Conservation (phyloP, 2,888 invertebrate species). For the Patella caerulea region DNA sequence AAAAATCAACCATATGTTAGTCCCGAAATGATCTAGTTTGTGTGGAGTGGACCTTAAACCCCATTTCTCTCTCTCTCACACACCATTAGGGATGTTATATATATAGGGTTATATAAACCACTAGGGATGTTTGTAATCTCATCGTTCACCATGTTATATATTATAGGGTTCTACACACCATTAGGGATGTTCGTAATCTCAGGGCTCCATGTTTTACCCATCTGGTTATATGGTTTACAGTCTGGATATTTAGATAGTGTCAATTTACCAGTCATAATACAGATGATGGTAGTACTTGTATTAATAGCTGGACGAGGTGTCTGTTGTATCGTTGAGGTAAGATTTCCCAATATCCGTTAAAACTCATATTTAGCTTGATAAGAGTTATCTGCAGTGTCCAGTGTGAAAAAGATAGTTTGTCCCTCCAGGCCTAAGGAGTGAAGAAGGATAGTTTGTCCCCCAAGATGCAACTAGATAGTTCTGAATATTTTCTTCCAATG, state of each 20-base stretch:
- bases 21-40: too few species aligned
- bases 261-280: constrained; percentile 30
- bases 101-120: constrained; percentile 35
- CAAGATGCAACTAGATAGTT: too few species aligned
- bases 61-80: too few species aligned
- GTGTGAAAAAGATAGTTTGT: too few species aligned
- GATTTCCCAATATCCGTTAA: background rate
- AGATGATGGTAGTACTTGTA: constrained; percentile 34
- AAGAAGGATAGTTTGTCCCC: too few species aligned
- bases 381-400: too few species aligned
- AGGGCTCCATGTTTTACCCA: constrained; percentile 59
- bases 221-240: constrained; percentile 58
- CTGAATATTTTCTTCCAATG: too few species aligned
- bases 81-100: constrained; percentile 12
- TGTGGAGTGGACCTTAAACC: too few species aligned
- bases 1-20: too few species aligned
- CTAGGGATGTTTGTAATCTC: constrained; percentile 45
- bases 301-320: constrained; percentile 47
- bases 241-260: constrained; percentile 35
- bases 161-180: constrained; percentile 60
- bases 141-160: constrained; percentile 25
- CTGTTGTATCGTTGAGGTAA: constrained; percentile 53
- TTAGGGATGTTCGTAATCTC: constrained; percentile 55
- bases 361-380: too few species aligned
- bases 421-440: too few species aligned